A percentile compares a stretch with the other conserved stretches of the same genome.
phyloP scores from a whole-genome alignment of 2,888 invertebrate genomes.

The Apodemia duryi region DNA sequence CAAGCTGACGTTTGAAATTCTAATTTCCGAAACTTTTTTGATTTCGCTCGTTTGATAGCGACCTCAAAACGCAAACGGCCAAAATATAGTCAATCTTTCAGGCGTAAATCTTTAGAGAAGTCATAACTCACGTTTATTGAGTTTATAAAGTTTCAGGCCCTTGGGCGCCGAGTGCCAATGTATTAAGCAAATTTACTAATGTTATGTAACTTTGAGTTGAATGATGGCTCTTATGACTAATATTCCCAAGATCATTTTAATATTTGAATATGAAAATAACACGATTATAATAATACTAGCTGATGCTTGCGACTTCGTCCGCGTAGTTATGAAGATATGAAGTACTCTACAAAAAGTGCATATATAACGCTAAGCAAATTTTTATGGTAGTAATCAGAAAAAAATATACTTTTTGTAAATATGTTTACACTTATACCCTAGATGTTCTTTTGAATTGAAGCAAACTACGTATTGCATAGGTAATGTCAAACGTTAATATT shows the following conservation, averaged over 20 bases:
- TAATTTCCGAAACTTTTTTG: slow-evolving; percentile 11
- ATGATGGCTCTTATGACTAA: slow-evolving; percentile 29
- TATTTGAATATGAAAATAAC: background rate
- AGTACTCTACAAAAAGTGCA: too few relatives aligned
- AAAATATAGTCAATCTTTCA: slow-evolving; percentile 48
- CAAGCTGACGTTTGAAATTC: slow-evolving; percentile 1
- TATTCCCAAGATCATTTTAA: slow-evolving; percentile 7
- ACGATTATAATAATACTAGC: too few relatives aligned
- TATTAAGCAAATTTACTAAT: slow-evolving; percentile 36
- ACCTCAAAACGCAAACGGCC: slow-evolving; percentile 8
- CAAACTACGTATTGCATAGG: too few relatives aligned
- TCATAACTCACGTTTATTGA: slow-evolving; percentile 71
- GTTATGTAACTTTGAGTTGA: slow-evolving; percentile 35
- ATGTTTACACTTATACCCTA: too few relatives aligned
- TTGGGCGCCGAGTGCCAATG: slow-evolving; percentile 33
- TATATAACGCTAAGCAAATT: too few relatives aligned
- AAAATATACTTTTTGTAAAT: too few relatives aligned
- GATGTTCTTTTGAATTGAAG: too few relatives aligned
- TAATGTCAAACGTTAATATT: too few relatives aligned
- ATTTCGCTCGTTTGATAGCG: slow-evolving; percentile 11
- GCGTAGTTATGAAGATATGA: too few relatives aligned
- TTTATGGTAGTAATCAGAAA: too few relatives aligned
- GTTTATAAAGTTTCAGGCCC: slow-evolving; percentile 58
- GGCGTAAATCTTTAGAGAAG: slow-evolving; percentile 63
- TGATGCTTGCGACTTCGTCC: too few relatives aligned